Base-by-base conservation (phyloP, 2,797 vertebrate genomes). In the Gymnothorax javanicus region DNA sequence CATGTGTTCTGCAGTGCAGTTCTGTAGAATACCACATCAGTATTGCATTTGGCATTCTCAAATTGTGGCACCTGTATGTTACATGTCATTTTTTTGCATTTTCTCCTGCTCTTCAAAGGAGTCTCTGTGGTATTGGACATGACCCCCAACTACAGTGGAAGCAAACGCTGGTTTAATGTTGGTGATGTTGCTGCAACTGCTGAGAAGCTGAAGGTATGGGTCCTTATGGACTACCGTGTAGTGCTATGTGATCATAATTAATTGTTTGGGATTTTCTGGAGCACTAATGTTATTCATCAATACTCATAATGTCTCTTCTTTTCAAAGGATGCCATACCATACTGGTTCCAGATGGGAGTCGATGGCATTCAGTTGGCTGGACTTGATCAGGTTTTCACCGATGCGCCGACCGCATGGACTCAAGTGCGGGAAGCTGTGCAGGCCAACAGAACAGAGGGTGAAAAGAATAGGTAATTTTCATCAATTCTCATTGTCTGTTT, bases 61-160 rank as follows among this genome's bases (percentile, higher is more conserved):
- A 27, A 58, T 56, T 58, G 23, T 25, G 81, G 71, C 7, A 15
- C 11, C 15, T 12, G 9, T 75, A 75, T 12, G 1, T 75, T 3
- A 15, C 11, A 27, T 13, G 12, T 75, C 27, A 75, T 11, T 75
- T 15, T 43, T 43, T 43, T 43, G 2, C 15, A 4, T 52, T 43
- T 77, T 2, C 73, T 77, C 9, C 0, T 84, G 23, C 88, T 85
- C 60, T 43, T 83, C 1, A 58, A 67, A 98, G 98, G 96, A 17
- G 94, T 98, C 87, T 96, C 93, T 86, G 93, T 98, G 87, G 91
- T 98, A 87, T 91, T 98, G 86, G 97, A 98, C 86, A 90, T 98
- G 87, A 98, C 97, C 75, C 97, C 97, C 27, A 96, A 97, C 93
- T 97, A 97, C 67, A 0, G 0, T 0, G 93, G 95, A 75, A 0